These are phyloP conservation scores for Phylloscopus collybita DNA, from an alignment of 2,797 vertebrate genomes.

Conservation along the genomic window DNA sequence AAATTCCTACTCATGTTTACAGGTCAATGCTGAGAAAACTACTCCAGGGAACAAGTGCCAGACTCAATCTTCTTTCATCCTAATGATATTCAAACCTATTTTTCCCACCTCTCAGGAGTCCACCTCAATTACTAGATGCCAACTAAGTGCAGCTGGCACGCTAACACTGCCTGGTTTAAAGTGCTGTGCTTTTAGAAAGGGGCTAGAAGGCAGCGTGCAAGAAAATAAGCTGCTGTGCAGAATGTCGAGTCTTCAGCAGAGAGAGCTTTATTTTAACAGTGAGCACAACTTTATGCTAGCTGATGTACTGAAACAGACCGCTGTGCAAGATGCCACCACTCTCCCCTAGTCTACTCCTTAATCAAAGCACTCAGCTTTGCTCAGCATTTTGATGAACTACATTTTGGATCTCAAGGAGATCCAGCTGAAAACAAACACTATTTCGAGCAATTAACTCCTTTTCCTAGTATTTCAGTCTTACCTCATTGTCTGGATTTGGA, in stretches of 20 bases:
- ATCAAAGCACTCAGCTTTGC: background rate
- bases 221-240: background rate
- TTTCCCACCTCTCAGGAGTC: background rate
- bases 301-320: background rate
- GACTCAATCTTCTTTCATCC: background rate
- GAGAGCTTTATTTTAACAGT: background rate
- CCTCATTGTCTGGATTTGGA: constrained; percentile 92
- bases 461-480: constrained; percentile 65
- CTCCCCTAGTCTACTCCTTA: background rate
- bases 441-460: background rate
- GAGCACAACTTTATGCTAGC: background rate
- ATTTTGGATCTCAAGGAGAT: background rate
- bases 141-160: rapidly evolving
- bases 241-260: too few relatives aligned
- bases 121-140: background rate
- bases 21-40: background rate
- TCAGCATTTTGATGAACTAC: background rate
- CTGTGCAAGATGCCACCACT: background rate
- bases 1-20: background rate
- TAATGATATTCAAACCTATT: background rate
- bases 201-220: background rate
- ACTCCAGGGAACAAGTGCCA: background rate
- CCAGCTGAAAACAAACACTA: background rate
- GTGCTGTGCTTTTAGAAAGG: rapidly evolving
- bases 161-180: background rate